Evolutionary conservation across 2,113 vertebrate genomes (phyloP), one percentile per base, ranked within the genome.

Genomic region (Trematomus loennbergii): DNA sequence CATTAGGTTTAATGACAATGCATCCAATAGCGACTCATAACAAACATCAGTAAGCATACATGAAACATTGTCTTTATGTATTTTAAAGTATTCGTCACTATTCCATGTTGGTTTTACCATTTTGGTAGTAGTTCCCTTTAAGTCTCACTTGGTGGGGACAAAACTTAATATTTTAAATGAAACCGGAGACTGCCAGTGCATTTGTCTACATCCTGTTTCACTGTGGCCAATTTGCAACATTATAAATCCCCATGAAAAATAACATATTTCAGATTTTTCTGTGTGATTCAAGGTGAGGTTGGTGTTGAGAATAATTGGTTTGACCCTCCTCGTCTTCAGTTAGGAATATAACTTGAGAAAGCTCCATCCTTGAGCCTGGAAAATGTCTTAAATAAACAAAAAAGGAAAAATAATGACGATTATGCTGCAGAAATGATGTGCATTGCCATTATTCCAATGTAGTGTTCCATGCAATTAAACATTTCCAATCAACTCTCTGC

Each of bases 121-220:
- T 59, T 71, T 50, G 25, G 62, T 13, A 64, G 85, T 33, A 79
- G 58, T 83, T 63, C 52, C 74, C n/a, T n/a, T 77, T 18, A 13
- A 66, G 9, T 74, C 16, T 74, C 79, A 78, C 79, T 70, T 85
- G 84, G 73, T 87, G 84, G 87, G 62, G 77, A 87, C 82, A 90
- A 83, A 81, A 62, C 43, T 11, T 55, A 50, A 40, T 15, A 67
- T 59, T 52, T 50, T 13, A 64, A 43, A 53, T 71, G 22, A 2
- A 64, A 15, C 43, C 52, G 54, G 18, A 57, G 12, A n/a, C 0
- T 2, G 18, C 22, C 2, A 29, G 4, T 2, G 2, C 16, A 17
- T 45, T 53, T 15, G 25, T n/a, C 53, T 66, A 9, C 62, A 11
- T 52, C 9, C 8, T 57, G 13, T 67, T 72, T 49, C 2, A 12